A percentile compares a stretch with the other conserved stretches of the same genome.
Conservation (phyloP, 2,797 vertebrate genomes). For the Sebastes trivittatus region DNA sequence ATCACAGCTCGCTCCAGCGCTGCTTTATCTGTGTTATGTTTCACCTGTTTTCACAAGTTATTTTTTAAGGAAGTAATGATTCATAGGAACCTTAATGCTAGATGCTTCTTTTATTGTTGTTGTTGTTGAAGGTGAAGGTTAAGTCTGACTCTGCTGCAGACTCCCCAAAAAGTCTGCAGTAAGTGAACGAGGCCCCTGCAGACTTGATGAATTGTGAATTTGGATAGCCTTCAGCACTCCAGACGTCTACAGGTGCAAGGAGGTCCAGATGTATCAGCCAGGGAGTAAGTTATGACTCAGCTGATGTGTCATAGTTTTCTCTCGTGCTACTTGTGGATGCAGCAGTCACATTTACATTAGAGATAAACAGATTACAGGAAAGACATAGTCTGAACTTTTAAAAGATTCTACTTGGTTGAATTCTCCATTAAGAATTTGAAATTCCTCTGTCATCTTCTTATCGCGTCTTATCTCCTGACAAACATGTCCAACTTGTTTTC, state of each 20-base stretch:
- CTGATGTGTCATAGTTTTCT: not conserved
- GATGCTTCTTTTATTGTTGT: not conserved
- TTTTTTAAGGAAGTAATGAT: not conserved
- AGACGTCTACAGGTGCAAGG: not conserved
- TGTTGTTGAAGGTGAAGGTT: not conserved
- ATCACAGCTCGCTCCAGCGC: not conserved
- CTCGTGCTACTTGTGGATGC: not conserved
- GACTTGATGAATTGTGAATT: conserved; percentile 21
- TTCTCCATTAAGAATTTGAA: not conserved
- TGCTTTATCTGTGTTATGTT: not conserved
- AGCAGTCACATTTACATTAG: not conserved
- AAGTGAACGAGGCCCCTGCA: not conserved
- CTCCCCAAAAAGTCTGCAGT: not conserved
- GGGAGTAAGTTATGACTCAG: not conserved
- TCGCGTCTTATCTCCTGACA: not conserved
- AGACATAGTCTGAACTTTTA: not conserved
- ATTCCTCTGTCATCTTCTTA: not conserved
- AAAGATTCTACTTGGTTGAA: not conserved
- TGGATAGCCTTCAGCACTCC: not conserved
- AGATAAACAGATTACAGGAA: not conserved
- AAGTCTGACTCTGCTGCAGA: not conserved
- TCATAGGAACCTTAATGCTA: not conserved
- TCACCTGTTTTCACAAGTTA: not conserved
- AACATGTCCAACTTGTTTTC: not conserved
- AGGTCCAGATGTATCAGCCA: not conserved